phyloP scores from a whole-genome alignment of 2,888 invertebrate species.

The Bembecia ichneumoniformis region DNA sequence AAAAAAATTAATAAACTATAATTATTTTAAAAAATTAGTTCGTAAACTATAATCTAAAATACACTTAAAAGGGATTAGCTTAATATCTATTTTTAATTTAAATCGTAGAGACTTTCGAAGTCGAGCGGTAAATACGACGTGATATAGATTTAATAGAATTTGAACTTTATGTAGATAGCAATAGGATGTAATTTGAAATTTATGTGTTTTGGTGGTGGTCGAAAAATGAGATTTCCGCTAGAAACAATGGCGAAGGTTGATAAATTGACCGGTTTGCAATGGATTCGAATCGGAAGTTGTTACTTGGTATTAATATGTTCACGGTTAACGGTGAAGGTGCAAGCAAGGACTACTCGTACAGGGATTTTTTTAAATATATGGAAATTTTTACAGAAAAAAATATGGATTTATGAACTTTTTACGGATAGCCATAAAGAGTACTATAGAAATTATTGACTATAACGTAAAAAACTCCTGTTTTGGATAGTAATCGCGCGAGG shows the following conservation, averaged over 20 bases:
- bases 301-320: constrained; percentile 12
- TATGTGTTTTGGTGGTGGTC: neutral
- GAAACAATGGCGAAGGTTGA: constrained; percentile 12
- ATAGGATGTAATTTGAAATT: neutral
- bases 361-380: too few species aligned
- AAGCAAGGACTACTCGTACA: constrained; percentile 7
- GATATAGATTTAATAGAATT: neutral
- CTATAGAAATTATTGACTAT: too few species aligned
- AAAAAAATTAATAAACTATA: too few species aligned
- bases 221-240: constrained; percentile 6
- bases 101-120: constrained; percentile 11
- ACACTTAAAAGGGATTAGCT: neutral
- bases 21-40: neutral
- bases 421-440: too few species aligned
- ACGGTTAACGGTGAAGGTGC: constrained; percentile 8
- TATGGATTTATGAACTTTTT: too few species aligned
- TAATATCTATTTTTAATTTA: neutral
- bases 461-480: too few species aligned
- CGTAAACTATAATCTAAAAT: neutral
- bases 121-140: neutral
- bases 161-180: neutral
- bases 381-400: too few species aligned
- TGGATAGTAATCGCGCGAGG: too few species aligned
- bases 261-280: constrained; percentile 15
- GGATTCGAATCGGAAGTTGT: constrained; percentile 14